Evolutionary conservation across 2,113 vertebrate genomes (phyloP), one percentile per base, ranked within the genome.

Genomic region (Lamprotornis superbus): DNA sequence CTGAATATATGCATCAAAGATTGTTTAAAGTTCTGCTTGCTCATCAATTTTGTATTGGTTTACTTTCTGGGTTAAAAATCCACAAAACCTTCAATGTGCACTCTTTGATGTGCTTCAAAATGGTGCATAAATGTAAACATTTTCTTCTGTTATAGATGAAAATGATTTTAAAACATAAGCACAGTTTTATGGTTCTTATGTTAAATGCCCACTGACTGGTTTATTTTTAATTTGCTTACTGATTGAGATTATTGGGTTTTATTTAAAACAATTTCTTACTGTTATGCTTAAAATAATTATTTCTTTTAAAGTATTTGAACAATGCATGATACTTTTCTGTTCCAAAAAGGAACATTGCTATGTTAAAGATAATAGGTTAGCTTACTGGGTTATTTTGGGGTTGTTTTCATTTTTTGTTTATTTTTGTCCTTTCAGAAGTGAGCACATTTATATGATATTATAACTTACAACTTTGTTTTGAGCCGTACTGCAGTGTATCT

Each of bases 51-150:
- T 97, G 53, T 97, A 81, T 97, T 95, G 80, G 90, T 98, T 97
- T 97, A 79, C 67, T 59, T 95, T 83, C 71, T 83, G 78, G 35
- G 65, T 90, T 86, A 90, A 78, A 92, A 92, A 69, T 83, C 28
- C 71, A 49, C 84, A 75, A 61, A 73, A 82, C 74, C 81, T 90
- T 97, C 93, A 76, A 5, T 94, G 95, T 97, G 91, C 97, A 89
- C 84, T 96, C 92, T 97, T 96, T 91, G 92, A 97, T 97, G 96
- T 98, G 96, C 95, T 98, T 98, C 94, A 96, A 98, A 97, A 94
- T 56, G 91, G 90, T 98, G 95, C 97, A 97, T 82, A 91, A 90
- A 93, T 97, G 95, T 96, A 96, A 77, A 94, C 53, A 93, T 68
- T 96, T 78, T 79, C 68, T 95, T 92, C 65, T 86, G 22, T 94